Evolutionary conservation across 2,113 vertebrate genomes (phyloP).

Genomic region (Macquaria ambigua): DNA sequence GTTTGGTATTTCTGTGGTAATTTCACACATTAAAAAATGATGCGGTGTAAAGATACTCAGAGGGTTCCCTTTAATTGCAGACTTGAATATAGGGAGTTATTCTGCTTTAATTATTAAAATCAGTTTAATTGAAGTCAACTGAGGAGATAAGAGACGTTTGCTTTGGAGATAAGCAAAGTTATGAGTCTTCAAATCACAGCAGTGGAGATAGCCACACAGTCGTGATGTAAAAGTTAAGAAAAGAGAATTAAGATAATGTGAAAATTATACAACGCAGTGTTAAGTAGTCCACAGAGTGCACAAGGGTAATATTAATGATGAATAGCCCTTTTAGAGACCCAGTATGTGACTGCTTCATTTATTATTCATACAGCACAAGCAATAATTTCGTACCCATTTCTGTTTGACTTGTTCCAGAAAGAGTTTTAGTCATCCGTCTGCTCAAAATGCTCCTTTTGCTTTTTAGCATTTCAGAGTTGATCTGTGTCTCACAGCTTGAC

Average conservation of each 20-base stretch:
- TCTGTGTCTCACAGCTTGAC: conserved; percentile 6
- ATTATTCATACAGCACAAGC: conserved; percentile 39
- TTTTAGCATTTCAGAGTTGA: neutral
- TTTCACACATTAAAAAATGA: neutral
- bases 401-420: neutral
- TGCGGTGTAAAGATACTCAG: neutral
- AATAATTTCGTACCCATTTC: neutral
- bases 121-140: neutral
- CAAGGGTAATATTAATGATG: conserved; percentile 8
- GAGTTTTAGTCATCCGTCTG: neutral
- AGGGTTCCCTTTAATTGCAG: neutral
- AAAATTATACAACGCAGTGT: conserved; percentile 13
- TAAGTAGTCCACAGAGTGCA: neutral
- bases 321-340: neutral
- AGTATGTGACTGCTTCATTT: conserved; percentile 21
- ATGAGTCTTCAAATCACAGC: neutral
- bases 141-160: neutral
- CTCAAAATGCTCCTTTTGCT: neutral
- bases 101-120: neutral
- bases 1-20: neutral
- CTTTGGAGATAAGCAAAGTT: neutral
- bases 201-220: neutral
- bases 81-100: neutral
- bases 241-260: conserved; percentile 12
- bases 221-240: neutral